Conservation (phyloP, 64 coral and sea anemone species). For the Montipora cactus region DNA sequence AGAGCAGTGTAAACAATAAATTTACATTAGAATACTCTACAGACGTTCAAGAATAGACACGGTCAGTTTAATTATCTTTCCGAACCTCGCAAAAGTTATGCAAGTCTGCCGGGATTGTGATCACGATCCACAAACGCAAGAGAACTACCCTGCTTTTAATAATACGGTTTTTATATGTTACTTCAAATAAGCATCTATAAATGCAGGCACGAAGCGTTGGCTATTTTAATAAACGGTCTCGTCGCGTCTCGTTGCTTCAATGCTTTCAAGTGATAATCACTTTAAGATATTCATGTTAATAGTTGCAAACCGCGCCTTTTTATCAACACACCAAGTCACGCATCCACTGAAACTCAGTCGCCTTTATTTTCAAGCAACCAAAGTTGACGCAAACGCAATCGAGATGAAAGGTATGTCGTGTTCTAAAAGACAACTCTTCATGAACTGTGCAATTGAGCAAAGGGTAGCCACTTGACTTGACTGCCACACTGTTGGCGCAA, state of each 20-base stretch:
- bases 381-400: neutral
- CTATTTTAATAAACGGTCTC: neutral
- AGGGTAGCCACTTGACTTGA: too few species aligned
- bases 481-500: too few species aligned
- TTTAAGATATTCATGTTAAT: neutral
- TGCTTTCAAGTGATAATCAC: neutral
- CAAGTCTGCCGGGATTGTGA: too few species aligned
- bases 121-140: too few species aligned
- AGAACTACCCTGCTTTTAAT: neutral
- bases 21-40: constrained; percentile 2
- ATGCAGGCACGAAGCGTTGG: neutral
- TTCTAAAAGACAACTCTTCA: neutral
- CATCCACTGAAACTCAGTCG: neutral
- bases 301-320: constrained; percentile 34
- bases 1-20: neutral
- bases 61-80: neutral
- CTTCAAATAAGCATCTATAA: neutral
- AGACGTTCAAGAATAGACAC: neutral
- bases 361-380: neutral
- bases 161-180: neutral
- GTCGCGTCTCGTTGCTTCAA: neutral
- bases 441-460: neutral
- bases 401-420: constrained; percentile 35
- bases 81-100: too few species aligned
- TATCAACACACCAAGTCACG: too few species aligned